phyloP scores from a whole-genome alignment of 1,140 invertebrate genomes.

The Armadillidium nasatum region DNA sequence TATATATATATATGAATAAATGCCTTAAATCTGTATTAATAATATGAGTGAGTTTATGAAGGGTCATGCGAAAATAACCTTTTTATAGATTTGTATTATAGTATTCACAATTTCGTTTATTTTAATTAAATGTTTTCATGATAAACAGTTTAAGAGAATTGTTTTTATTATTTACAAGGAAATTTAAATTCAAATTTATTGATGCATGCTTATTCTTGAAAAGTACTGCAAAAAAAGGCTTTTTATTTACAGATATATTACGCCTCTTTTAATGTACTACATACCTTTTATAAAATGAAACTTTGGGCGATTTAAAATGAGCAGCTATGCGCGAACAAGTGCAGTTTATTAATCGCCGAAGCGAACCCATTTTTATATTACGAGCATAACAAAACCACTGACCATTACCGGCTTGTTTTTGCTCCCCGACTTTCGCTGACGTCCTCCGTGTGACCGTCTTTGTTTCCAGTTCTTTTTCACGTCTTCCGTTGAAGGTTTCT shows the following conservation, averaged over 20 bases:
- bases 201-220: not conserved
- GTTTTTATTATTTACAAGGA: not conserved
- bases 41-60: no score
- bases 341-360: not conserved
- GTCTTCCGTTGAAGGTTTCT: not conserved
- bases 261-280: not conserved
- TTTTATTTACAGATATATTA: slow-evolving; percentile 2
- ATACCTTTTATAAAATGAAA: not conserved
- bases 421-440: not conserved
- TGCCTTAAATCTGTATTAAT: no score
- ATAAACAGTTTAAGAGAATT: not conserved
- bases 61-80: no score
- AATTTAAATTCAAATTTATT: not conserved
- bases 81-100: no score
- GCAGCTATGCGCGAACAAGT: not conserved
- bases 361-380: not conserved
- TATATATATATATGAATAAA: no score
- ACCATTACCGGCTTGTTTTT: not conserved
- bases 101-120: no score
- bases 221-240: not conserved
- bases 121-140: no score
- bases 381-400: not conserved
- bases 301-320: not conserved
- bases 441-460: no score
- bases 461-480: not conserved